Percentiles rank a stretch among this genome's conserved stretches.
Conservation (phyloP, 2,888 invertebrate genomes). For the Nymphalis urticae region DNA sequence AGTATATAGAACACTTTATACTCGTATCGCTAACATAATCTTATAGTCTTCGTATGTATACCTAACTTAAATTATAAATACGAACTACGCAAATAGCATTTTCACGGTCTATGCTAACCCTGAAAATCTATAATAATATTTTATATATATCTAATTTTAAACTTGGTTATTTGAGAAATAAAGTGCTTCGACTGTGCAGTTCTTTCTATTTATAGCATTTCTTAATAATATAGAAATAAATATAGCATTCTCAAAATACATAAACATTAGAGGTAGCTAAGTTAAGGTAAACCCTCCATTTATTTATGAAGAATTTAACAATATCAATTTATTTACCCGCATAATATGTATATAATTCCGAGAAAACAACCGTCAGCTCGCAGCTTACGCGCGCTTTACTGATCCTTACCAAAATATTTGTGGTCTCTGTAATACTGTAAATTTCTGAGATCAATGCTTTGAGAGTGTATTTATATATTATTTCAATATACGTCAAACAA, state of each 20-base stretch:
- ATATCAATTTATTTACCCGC: conserved; percentile 19
- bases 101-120: no score
- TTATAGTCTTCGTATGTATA: no score
- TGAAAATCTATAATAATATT: no score
- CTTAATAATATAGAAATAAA: neutral
- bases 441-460: conserved; percentile 13
- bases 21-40: no score
- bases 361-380: conserved; percentile 20
- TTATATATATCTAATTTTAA: no score
- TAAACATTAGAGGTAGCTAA: neutral
- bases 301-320: conserved; percentile 13
- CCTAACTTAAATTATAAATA: no score
- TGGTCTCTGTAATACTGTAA: conserved; percentile 11
- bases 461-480: neutral
- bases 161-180: no score
- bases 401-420: conserved; percentile 21
- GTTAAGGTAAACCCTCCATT: neutral
- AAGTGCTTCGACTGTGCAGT: no score
- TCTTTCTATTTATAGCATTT: no score
- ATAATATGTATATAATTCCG: conserved; percentile 24
- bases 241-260: neutral
- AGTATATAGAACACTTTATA: no score
- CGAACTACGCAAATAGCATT: no score
- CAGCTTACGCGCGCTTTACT: conserved; percentile 12
- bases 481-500: neutral